phyloP scores from a whole-genome alignment of 2,113 vertebrate genomes.

The Rafetus swinhoei region DNA sequence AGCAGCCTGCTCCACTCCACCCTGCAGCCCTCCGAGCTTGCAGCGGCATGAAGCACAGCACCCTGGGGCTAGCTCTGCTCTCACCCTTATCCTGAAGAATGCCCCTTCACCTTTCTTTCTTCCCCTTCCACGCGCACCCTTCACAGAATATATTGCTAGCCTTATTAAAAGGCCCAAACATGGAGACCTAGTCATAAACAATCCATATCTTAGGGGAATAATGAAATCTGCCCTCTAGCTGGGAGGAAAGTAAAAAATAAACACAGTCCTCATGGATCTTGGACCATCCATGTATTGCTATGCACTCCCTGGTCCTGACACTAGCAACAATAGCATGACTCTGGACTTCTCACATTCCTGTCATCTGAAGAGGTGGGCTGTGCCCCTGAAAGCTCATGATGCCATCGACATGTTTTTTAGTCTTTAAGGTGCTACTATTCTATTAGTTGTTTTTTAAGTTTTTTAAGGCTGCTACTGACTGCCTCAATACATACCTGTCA shows the following conservation, averaged over 20 bases:
- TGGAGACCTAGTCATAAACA: background rate
- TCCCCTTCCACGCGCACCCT: background rate
- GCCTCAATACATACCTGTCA: background rate
- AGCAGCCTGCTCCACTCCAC: too few species aligned
- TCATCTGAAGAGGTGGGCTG: too few species aligned
- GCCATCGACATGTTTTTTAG: too few species aligned
- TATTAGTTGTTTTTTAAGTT: too few species aligned
- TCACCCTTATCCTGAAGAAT: background rate
- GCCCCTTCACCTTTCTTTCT: background rate
- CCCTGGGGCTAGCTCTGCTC: background rate
- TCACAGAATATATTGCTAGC: background rate
- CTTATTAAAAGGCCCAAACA: background rate
- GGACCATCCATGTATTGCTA: background rate
- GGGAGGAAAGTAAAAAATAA: background rate
- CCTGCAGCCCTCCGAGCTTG: too few species aligned
- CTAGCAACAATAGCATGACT: background rate
- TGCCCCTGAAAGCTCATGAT: too few species aligned
- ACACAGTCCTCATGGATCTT: background rate
- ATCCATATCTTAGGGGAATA: background rate
- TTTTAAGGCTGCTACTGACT: background rate
- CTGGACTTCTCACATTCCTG: background rate
- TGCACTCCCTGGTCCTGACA: background rate
- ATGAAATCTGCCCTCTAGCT: background rate
- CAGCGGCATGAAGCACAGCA: too few species aligned
- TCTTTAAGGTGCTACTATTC: too few species aligned